These are phyloP conservation scores for Chlorodrepanis virens DNA, from an alignment of 2,113 vertebrate species.

Conservation along the genomic window DNA sequence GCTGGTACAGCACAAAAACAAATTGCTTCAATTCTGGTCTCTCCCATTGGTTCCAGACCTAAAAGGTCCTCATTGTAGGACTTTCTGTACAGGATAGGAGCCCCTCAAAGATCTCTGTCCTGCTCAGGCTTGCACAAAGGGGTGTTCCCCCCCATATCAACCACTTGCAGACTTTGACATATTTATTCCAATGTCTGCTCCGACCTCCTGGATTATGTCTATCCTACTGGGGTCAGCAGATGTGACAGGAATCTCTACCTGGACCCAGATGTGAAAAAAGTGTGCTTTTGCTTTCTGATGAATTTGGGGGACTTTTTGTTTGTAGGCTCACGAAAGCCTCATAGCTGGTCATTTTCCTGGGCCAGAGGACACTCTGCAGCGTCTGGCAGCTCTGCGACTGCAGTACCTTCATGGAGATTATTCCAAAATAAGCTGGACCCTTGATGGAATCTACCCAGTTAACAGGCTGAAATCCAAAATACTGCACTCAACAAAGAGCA, in stretches of 20 bases:
- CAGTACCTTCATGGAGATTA: slow-evolving; percentile 89
- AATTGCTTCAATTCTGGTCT: not conserved
- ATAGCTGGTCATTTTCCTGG: slow-evolving; percentile 91
- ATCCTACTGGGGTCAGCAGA: not conserved
- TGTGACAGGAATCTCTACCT: not conserved
- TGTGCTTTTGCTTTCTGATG: not conserved
- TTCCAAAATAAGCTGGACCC: slow-evolving; percentile 81
- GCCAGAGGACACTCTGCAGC: slow-evolving; percentile 88
- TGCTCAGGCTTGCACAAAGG: not conserved
- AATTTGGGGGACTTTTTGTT: not conserved
- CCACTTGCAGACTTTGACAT: not conserved
- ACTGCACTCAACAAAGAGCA: slow-evolving; percentile 85
- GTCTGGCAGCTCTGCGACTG: slow-evolving; percentile 84
- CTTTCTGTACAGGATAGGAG: not conserved
- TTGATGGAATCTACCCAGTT: slow-evolving; percentile 86
- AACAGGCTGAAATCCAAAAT: slow-evolving; percentile 88
- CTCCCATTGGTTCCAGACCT: not conserved
- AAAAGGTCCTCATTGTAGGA: not conserved
- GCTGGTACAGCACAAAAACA: not conserved
- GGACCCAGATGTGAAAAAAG: not conserved
- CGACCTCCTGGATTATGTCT: not conserved
- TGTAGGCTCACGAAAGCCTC: slow-evolving; percentile 88
- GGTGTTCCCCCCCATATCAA: fast-evolving
- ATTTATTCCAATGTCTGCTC: not conserved
- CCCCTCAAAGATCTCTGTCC: not conserved